Conservation (phyloP, 2,888 invertebrate species). For the Polymixis lichenea region DNA sequence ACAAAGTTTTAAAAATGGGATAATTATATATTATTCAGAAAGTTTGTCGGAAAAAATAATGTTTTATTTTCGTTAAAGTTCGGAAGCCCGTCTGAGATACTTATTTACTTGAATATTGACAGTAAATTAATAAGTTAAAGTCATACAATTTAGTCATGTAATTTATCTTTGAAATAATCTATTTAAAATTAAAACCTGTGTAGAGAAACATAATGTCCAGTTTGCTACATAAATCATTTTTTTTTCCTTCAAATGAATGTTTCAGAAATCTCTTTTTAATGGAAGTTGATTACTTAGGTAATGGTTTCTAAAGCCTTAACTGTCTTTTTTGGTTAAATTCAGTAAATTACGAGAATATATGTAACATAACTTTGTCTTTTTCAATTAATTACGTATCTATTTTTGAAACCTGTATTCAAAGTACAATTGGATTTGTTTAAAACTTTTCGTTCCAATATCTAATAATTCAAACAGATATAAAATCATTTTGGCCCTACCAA, state of each 20-base stretch:
- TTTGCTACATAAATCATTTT: neutral
- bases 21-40: neutral
- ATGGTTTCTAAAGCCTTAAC: conserved; percentile 10
- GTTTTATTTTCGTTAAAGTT: too few relatives aligned
- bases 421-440: conserved; percentile 2
- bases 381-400: neutral
- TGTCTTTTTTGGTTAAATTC: neutral
- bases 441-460: neutral
- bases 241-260: neutral
- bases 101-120: neutral
- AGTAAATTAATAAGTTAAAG: neutral
- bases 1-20: neutral
- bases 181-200: neutral
- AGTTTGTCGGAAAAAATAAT: too few relatives aligned
- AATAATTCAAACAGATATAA: neutral
- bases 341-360: conserved; percentile 5
- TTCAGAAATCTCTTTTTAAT: neutral
- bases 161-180: neutral
- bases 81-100: too few relatives aligned
- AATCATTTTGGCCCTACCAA: neutral
- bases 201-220: neutral
- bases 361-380: neutral
- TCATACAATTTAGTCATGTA: neutral
- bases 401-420: conserved; percentile 2
- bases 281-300: neutral